These are phyloP conservation scores for Callinectes sapidus DNA, from an alignment of 2,888 invertebrate genomes.

Conservation along the genomic window DNA sequence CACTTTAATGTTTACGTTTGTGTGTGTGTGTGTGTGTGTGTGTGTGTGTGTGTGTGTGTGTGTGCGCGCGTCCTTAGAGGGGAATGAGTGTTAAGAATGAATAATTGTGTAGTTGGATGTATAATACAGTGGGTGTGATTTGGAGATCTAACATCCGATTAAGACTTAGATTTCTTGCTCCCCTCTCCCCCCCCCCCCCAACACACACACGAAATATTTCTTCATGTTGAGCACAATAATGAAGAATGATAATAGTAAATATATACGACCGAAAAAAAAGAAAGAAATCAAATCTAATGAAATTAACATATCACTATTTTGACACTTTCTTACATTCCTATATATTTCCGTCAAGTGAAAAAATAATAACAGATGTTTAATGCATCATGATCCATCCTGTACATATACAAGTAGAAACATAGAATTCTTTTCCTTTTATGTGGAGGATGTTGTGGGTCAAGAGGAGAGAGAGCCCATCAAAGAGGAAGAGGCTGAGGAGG, in stretches of 20 bases:
- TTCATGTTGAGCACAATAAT: too few relatives aligned
- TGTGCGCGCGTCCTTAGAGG: too few relatives aligned
- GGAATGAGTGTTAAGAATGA: too few relatives aligned
- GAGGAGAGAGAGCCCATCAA: conserved; percentile 27
- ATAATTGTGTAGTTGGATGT: too few relatives aligned
- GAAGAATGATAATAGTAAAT: too few relatives aligned
- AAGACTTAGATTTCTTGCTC: not conserved
- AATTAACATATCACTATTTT: not conserved
- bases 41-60: not conserved
- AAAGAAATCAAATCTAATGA: not conserved
- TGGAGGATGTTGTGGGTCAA: conserved; percentile 19
- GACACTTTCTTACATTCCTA: not conserved
- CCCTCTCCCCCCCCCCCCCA: not conserved
- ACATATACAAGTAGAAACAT: not conserved
- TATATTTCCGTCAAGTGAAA: not conserved
- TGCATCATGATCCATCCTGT: not conserved
- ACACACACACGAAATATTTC: not conserved
- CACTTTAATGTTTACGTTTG: not conserved
- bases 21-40: not conserved
- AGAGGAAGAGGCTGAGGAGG: conserved; percentile 23
- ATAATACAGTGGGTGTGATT: not conserved
- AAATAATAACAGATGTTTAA: not conserved
- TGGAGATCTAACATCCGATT: not conserved
- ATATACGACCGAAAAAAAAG: too few relatives aligned
- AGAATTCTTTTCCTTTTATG: not conserved